A percentile compares a stretch with the other conserved stretches of the same genome.
Evolutionary conservation across 2,888 invertebrate genomes (phyloP).

Genomic region (Drosophila picticornis): DNA sequence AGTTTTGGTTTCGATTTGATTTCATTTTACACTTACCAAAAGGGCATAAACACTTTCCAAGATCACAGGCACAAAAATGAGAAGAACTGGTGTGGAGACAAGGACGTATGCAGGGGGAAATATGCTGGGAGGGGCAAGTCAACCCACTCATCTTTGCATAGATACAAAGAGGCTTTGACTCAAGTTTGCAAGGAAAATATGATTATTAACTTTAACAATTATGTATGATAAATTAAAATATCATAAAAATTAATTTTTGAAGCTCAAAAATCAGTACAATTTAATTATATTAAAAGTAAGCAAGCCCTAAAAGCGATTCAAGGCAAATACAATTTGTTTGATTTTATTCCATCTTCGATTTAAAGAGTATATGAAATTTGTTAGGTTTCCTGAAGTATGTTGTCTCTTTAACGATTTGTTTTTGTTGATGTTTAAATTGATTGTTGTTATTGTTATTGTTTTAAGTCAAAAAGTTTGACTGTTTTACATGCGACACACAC

Average conservation of each 20-base stretch:
- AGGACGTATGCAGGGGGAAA: neutral
- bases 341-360: neutral
- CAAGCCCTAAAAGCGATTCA: neutral
- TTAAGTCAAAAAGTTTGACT: slow-evolving; percentile 48
- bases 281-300: neutral
- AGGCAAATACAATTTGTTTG: neutral
- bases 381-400: neutral
- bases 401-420: slow-evolving; percentile 23
- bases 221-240: neutral
- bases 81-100: neutral
- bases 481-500: slow-evolving; percentile 54
- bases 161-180: neutral
- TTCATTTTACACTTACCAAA: slow-evolving; percentile 17
- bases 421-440: slow-evolving; percentile 39
- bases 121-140: neutral
- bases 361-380: slow-evolving; percentile 29
- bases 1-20: slow-evolving; percentile 39
- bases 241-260: neutral
- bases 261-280: neutral
- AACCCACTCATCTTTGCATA: neutral
- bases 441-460: slow-evolving; percentile 49
- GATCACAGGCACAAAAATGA: neutral
- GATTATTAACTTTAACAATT: neutral
- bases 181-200: neutral
- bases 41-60: slow-evolving; percentile 4